phyloP scores from a whole-genome alignment of 2,113 vertebrate genomes.

The Otocyon megalotis region DNA sequence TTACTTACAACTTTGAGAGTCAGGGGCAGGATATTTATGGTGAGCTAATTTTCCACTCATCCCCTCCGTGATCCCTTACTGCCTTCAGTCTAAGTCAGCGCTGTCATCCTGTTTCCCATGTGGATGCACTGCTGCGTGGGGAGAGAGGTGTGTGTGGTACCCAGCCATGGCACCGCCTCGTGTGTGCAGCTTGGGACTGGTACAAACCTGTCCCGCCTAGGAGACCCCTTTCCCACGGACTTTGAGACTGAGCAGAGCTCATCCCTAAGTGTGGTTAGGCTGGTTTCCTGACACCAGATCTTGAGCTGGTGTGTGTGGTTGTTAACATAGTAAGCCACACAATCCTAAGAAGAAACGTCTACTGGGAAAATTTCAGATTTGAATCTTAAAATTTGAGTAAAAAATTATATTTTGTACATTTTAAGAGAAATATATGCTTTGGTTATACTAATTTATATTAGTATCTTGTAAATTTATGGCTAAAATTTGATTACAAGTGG shows the following conservation, averaged over 20 bases:
- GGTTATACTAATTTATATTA: not conserved
- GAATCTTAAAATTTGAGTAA: not conserved
- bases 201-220: accelerated
- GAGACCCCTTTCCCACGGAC: not conserved
- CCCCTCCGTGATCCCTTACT: too few species aligned
- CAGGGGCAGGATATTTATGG: not conserved
- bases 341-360: not conserved
- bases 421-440: not conserved
- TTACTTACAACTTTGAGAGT: not conserved
- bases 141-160: not conserved
- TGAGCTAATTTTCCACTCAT: not conserved
- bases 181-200: not conserved
- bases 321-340: too few species aligned
- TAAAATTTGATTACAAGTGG: not conserved
- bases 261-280: too few species aligned
- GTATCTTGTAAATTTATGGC: not conserved
- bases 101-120: not conserved
- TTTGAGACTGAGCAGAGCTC: not conserved
- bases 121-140: not conserved
- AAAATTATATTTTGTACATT: not conserved
- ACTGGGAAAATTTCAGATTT: not conserved
- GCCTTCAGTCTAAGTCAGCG: not conserved
- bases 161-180: not conserved
- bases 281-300: not conserved
- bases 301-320: not conserved